Base-by-base conservation (phyloP, 2,797 vertebrate species). In the Chaenodraco wilsoni region DNA sequence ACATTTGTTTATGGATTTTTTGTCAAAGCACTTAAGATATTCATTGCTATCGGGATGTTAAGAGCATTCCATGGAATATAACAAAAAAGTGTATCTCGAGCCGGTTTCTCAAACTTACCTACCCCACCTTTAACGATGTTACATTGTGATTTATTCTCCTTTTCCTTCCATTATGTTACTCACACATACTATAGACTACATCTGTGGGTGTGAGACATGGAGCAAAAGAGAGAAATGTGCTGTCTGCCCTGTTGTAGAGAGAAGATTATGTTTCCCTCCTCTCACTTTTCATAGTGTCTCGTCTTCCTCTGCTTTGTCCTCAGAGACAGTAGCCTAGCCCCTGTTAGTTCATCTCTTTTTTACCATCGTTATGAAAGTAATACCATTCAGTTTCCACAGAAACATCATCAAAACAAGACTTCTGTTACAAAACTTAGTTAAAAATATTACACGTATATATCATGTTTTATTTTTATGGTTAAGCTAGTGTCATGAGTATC, bases 251-350 rank as follows among this genome's bases (percentile, higher is more conserved):
- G 31, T 13, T 71, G 55, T n/a, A 33, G 21, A 65, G 61, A 54
- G 44, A 51, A 40, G 65, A 74, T 79, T 44, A 12, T 44, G 66
- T 86, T 88, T 76, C 84, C 62, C 17, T 61, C 46, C 40, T 58
- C 16, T 65, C n/a, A 52, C 4, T 51, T 71, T 49, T 67, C 40
- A 14, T 17, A 23, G 51, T 59, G 69, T 67, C 60, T 79, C 59
- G 11, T 76, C 79, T 68, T 77, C 63, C 54, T 73, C 40, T 19
- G 7, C 72, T 82, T 81, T 82, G 57, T 82, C 59, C 70, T 52
- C 66, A 37, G 40, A 52, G 13, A 69, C 33, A 45, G 21, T 60
- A 57, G 5, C 49, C 48, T 62, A 67, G 59, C 48, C 63, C 54
- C 41, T 23, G 21, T 48, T 48, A 23, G 27, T 51, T 49, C 21